Evolutionary conservation across 2,888 invertebrate genomes (phyloP), one percentile per base, ranked within the genome.

Genomic region (Polyommatus icarus): DNA sequence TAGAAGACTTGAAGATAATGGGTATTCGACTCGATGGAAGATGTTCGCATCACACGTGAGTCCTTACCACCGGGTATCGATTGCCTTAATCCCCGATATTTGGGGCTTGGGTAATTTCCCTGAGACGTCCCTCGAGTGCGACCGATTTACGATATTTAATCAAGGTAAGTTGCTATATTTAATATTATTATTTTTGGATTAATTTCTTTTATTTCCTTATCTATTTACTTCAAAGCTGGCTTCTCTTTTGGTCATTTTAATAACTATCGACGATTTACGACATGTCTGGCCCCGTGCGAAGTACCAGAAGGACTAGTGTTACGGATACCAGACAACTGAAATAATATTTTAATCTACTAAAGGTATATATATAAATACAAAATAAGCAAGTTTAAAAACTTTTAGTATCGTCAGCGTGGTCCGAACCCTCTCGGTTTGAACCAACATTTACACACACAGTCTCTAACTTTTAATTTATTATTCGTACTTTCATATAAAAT

Each of bases 51-150:
- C 78, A 79, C 80, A 79, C 78, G 71, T 73, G 80, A 77, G 78
- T 78, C 78, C 80, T 81, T 80, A 80, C 81, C 80, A 80, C 78
- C 84, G 80, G 81, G 84, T 86, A 86, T 85, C 85, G 84, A 84
- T 85, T 84, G 87, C 87, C 87, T 89, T 89, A 89, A 89, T 89
- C 85, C 85, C 84, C 84, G 84, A 87, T 87, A 88, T 85, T 83
- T 83, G 83, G 86, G 88, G 87, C 10, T 83, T 83, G 80, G 82
- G 83, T 88, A 87, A 88, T 89, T 89, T 88, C 84, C 84, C 84
- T 81, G 84, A 83, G 83, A 83, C 82, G 79, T 82, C 85, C 88
- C 87, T 82, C 80, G 79, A 67, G 82, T 83, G 83, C 84, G 84
- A 82, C 82, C 82, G 83, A 84, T 83, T 81, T 82, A 80, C 81